These are phyloP conservation scores for Hyles vespertilio DNA, from an alignment of 1,140 invertebrate genomes.

Conservation along the genomic window DNA sequence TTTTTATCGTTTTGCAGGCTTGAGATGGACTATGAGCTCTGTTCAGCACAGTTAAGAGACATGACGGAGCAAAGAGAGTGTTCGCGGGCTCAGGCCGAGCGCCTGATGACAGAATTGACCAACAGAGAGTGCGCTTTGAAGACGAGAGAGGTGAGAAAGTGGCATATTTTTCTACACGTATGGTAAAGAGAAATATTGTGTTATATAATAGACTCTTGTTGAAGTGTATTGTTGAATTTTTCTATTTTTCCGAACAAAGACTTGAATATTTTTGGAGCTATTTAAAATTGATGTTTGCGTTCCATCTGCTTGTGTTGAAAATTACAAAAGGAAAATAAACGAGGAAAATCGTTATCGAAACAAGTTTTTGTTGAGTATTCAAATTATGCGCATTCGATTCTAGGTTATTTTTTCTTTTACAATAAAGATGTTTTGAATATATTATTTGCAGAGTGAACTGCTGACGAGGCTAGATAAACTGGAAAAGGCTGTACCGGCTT, in stretches of 20 bases:
- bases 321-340: too few relatives aligned
- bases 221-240: too few relatives aligned
- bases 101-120: slow-evolving; percentile 64
- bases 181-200: slow-evolving; percentile 1
- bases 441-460: slow-evolving; percentile 73
- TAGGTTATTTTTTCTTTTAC: not conserved
- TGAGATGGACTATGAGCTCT: slow-evolving; percentile 73
- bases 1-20: slow-evolving; percentile 38
- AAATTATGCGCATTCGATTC: too few relatives aligned
- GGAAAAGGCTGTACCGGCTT: slow-evolving; percentile 79
- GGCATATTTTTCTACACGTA: too few relatives aligned
- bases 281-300: too few relatives aligned
- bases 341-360: too few relatives aligned
- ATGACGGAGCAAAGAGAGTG: slow-evolving; percentile 76
- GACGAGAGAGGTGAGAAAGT: slow-evolving; percentile 45
- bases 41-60: slow-evolving; percentile 71
- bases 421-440: not conserved
- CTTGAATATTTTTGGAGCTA: too few relatives aligned
- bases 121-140: slow-evolving; percentile 76
- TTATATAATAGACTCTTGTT: slow-evolving; percentile 2
- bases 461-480: slow-evolving; percentile 78
- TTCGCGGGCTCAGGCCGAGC: slow-evolving; percentile 70
- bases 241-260: too few relatives aligned
- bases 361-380: too few relatives aligned
- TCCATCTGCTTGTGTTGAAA: too few relatives aligned